Conservation (phyloP, 1,140 invertebrate genomes). For the Zaprionus lachaisei region DNA sequence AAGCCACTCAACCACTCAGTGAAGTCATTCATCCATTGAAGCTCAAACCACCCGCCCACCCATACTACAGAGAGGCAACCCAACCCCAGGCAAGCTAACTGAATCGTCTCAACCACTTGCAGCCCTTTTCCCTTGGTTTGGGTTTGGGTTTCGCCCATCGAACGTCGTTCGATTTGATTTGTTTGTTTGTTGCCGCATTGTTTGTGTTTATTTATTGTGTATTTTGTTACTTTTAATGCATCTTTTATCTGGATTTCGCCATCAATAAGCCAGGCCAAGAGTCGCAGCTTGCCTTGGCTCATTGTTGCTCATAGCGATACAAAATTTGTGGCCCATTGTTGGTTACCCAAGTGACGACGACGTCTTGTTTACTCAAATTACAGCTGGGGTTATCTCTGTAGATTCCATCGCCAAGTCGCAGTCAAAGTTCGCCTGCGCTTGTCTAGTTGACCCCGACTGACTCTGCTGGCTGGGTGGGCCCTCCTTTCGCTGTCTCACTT, state of each 20-base stretch:
- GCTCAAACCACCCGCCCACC: conserved; percentile 12
- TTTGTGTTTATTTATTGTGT: conserved; percentile 79
- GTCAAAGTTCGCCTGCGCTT: conserved; percentile 46
- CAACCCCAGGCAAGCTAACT: neutral
- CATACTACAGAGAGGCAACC: conserved; percentile 5
- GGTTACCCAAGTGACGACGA: conserved; percentile 58
- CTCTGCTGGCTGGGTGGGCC: conserved; percentile 22
- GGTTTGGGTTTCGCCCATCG: conserved; percentile 5
- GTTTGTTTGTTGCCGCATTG: conserved; percentile 72
- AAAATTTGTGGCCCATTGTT: conserved; percentile 78
- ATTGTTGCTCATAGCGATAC: conserved; percentile 68
- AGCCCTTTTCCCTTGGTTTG: neutral
- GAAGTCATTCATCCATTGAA: neutral
- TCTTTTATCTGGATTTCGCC: conserved; percentile 81
- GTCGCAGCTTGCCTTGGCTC: conserved; percentile 11
- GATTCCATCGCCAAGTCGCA: conserved; percentile 39
- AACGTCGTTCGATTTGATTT: conserved; percentile 78
- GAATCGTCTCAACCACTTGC: conserved; percentile 2
- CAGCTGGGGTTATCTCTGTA: conserved; percentile 67
- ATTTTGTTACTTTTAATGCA: conserved; percentile 82
- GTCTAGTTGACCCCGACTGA: conserved; percentile 58
- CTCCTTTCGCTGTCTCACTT: neutral
- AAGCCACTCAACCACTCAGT: conserved; percentile 49
- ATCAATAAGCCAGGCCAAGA: conserved; percentile 63
- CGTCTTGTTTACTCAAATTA: conserved; percentile 81